A percentile compares a stretch with the other conserved stretches of the same genome.
These are phyloP conservation scores for Brachionus plicatilis DNA, from an alignment of 1,140 invertebrate species.

Conservation along the genomic window DNA sequence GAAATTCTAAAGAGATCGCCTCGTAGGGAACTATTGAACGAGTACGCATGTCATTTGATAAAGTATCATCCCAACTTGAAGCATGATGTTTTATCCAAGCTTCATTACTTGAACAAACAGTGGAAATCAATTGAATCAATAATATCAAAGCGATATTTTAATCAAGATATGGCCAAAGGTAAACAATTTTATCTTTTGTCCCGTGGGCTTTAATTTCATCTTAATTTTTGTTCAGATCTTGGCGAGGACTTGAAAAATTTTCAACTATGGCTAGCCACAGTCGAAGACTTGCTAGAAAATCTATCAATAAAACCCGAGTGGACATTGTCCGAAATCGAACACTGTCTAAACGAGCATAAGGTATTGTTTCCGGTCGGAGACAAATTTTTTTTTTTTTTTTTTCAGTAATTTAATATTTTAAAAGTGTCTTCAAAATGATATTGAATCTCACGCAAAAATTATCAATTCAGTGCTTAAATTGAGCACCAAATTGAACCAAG, in stretches of 20 bases:
- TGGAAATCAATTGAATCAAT: conserved; percentile 68
- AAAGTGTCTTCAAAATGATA: conserved; percentile 74
- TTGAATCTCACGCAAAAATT: conserved; percentile 74
- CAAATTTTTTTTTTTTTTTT: background rate
- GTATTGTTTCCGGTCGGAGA: conserved; percentile 43
- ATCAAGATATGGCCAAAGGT: conserved; percentile 40
- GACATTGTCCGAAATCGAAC: conserved; percentile 47
- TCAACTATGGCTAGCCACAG: conserved; percentile 64
- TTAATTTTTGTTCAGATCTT: conserved; percentile 43
- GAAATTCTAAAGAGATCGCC: conserved; percentile 67
- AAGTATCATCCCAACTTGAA: conserved; percentile 66
- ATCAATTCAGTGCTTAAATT: conserved; percentile 70
- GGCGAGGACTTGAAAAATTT: conserved; percentile 56
- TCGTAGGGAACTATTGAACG: conserved; percentile 68
- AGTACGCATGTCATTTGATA: conserved; percentile 69
- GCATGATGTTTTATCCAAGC: conserved; percentile 70
- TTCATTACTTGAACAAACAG: conserved; percentile 67
- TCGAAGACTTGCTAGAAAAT: conserved; percentile 53
- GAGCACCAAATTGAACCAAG: conserved; percentile 59
- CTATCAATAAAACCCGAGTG: conserved; percentile 46
- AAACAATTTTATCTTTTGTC: background rate
- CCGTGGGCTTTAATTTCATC: background rate
- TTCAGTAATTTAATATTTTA: conserved; percentile 4
- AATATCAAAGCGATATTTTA: conserved; percentile 46
- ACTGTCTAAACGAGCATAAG: conserved; percentile 51